Conservation (phyloP, 2,888 invertebrate genomes). For the Seira musarum region DNA sequence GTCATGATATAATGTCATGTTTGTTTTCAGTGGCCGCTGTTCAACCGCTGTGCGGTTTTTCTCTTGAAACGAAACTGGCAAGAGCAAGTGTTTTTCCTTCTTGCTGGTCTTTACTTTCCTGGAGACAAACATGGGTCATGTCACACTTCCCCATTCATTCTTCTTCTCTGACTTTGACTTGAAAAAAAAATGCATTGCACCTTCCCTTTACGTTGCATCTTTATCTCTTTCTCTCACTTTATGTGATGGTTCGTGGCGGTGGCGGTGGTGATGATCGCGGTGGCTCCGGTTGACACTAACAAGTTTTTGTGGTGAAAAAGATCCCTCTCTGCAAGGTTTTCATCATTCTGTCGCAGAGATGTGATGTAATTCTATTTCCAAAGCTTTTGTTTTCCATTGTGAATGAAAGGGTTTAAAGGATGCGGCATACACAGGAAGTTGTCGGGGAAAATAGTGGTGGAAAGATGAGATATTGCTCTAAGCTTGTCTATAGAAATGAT, state of each 20-base stretch:
- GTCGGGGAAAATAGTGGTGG: background rate
- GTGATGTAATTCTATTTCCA: slow-evolving; percentile 31
- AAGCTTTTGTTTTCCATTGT: slow-evolving; percentile 24
- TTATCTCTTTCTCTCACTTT: background rate
- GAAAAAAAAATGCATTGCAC: background rate
- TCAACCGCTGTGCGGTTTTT: background rate
- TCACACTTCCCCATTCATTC: slow-evolving; percentile 18
- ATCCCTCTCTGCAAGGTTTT: background rate
- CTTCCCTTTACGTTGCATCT: background rate
- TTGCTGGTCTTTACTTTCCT: background rate
- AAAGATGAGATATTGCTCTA: slow-evolving; percentile 26
- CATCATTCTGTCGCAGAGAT: background rate
- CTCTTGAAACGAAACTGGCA: background rate
- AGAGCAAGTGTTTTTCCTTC: background rate
- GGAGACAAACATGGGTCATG: slow-evolving; percentile 33
- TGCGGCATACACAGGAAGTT: background rate
- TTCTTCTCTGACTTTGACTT: no score
- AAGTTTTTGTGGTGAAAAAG: slow-evolving; percentile 11
- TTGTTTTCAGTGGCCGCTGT: slow-evolving; percentile 1
- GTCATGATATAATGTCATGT: background rate
- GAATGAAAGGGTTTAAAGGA: background rate
- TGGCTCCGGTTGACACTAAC: slow-evolving; percentile 32
- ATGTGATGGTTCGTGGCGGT: no score
- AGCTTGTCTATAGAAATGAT: background rate
- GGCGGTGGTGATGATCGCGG: slow-evolving; percentile 6